Conservation (phyloP, 2,888 invertebrate genomes). For the Blera fallax region DNA sequence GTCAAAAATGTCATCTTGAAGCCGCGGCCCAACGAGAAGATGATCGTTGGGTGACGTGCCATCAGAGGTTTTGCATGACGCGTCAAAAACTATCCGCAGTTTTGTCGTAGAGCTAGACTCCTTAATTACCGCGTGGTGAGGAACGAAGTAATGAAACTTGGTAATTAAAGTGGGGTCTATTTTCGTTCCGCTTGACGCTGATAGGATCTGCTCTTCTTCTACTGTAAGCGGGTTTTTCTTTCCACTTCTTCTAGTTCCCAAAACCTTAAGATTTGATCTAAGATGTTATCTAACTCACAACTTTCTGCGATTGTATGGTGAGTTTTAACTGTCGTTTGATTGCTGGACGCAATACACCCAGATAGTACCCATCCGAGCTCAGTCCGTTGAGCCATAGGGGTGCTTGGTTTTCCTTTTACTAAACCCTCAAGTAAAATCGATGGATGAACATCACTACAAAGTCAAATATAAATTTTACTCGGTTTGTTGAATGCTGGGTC, state of each 20-base stretch:
- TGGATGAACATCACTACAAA: too few species aligned
- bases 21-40: constrained; percentile 37
- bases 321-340: not conserved
- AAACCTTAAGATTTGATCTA: not conserved
- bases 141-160: constrained; percentile 31
- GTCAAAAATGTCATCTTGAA: constrained; percentile 51
- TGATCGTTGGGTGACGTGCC: constrained; percentile 56
- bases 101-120: constrained; percentile 38
- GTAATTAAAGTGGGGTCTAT: not conserved
- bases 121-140: constrained; percentile 36
- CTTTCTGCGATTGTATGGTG: not conserved
- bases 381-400: too few species aligned
- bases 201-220: constrained; percentile 4
- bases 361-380: not conserved
- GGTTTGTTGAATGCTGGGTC: too few species aligned
- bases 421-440: too few species aligned
- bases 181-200: not conserved
- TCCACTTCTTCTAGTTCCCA: constrained; percentile 10
- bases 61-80: constrained; percentile 24
- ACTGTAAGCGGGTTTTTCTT: constrained; percentile 10
- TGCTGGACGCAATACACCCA: not conserved
- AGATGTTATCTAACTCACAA: not conserved
- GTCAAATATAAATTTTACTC: too few species aligned
- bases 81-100: constrained; percentile 34
- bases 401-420: too few species aligned